Evolutionary conservation across 2,113 vertebrate genomes (phyloP).

Genomic region (Atherinomorus stipes): DNA sequence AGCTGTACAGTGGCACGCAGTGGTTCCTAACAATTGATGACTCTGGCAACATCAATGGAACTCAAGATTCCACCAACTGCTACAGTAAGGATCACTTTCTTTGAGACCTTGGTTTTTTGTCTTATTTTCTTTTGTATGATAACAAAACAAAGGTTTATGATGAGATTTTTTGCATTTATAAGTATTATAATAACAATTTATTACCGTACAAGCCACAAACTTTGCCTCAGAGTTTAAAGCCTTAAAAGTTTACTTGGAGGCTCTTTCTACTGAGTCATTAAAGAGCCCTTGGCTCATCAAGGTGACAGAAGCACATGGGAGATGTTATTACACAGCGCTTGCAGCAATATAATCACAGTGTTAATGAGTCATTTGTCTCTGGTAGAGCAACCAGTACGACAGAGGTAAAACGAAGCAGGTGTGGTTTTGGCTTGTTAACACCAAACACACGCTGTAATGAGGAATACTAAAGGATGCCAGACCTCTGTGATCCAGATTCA

Average conservation of each 20-base stretch:
- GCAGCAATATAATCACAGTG: conserved; percentile 44
- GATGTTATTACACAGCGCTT: conserved; percentile 60
- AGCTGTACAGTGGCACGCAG: conserved; percentile 97
- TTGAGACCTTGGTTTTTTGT: background rate
- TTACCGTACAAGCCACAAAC: background rate
- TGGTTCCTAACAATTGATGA: conserved; percentile 98
- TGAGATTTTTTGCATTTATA: background rate
- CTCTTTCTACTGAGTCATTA: conserved; percentile 22
- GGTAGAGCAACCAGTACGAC: conserved; percentile 61
- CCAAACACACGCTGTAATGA: conserved; percentile 68
- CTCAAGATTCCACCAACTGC: conserved; percentile 94
- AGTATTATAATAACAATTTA: background rate
- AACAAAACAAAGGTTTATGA: background rate
- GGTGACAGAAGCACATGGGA: conserved; percentile 40
- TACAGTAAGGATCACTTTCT: conserved; percentile 88
- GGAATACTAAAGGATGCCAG: conserved; percentile 57
- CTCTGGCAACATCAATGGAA: conserved; percentile 93
- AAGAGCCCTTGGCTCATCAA: conserved; percentile 18
- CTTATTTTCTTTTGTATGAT: background rate
- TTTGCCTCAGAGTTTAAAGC: background rate
- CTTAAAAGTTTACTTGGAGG: background rate
- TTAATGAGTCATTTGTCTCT: conserved; percentile 52
- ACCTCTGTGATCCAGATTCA: conserved; percentile 5
- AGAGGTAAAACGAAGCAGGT: conserved; percentile 75
- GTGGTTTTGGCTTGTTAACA: conserved; percentile 63